Evolutionary conservation across 2,797 vertebrate species (phyloP).

Genomic region (Hoplostethus atlanticus): DNA sequence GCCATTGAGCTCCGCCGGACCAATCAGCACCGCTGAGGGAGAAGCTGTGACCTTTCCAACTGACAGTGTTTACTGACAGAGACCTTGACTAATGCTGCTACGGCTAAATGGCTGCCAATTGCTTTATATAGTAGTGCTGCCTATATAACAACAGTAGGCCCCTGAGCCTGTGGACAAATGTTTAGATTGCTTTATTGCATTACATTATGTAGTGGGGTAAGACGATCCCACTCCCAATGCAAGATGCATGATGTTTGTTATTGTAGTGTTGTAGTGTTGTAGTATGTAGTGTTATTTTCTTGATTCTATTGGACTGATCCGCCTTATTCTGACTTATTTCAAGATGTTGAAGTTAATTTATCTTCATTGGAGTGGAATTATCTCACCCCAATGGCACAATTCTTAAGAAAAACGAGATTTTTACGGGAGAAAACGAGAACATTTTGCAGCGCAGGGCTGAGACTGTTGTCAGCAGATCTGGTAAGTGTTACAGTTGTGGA

Average conservation of each 20-base stretch:
- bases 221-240: conserved; percentile 8
- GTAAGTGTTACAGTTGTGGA: conserved; percentile 50
- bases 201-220: conserved; percentile 1
- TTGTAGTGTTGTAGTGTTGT: too few relatives aligned
- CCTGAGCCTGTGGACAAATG: conserved; percentile 16
- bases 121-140: conserved; percentile 18
- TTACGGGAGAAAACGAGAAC: too few relatives aligned
- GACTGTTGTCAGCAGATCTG: conserved; percentile 41
- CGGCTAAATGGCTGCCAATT: conserved; percentile 19
- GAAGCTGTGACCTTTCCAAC: neutral
- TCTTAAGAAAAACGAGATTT: neutral
- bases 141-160: conserved; percentile 7
- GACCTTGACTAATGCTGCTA: conserved; percentile 6
- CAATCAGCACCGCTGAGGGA: neutral
- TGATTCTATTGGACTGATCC: conserved; percentile 1
- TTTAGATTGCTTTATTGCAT: conserved; percentile 15
- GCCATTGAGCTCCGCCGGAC: neutral
- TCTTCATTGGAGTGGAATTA: too few relatives aligned
- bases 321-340: too few relatives aligned
- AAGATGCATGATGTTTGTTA: too few relatives aligned
- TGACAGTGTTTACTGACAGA: conserved; percentile 31
- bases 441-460: neutral
- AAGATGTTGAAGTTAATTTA: neutral
- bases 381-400: too few relatives aligned
- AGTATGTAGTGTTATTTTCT: neutral